A percentile compares a stretch with the other conserved stretches of the same genome.
These are phyloP conservation scores for Noctua janthina DNA, from an alignment of 2,888 invertebrate species.

Conservation along the genomic window DNA sequence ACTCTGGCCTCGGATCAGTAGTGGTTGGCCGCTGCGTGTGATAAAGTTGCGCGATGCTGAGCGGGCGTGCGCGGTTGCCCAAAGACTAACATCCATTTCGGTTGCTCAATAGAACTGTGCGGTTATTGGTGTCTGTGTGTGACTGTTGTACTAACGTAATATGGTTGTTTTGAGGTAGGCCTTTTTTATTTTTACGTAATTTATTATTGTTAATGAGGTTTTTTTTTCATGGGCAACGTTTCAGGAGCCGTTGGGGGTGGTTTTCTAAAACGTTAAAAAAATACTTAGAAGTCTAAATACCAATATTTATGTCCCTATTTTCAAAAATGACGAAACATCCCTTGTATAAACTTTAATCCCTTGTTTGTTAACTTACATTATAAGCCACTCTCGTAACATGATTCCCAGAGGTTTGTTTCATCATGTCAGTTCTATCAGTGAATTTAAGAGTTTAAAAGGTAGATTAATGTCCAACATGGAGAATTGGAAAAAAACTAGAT, in stretches of 20 bases:
- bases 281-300: no score
- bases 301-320: no score
- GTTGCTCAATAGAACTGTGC: constrained; percentile 14
- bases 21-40: constrained; percentile 13
- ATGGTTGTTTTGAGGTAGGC: constrained; percentile 17
- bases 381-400: not conserved
- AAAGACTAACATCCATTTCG: not conserved
- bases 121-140: constrained; percentile 12
- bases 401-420: not conserved
- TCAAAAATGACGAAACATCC: no score
- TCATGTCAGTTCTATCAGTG: not conserved
- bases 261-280: not conserved
- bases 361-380: not conserved
- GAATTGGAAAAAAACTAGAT: not conserved
- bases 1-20: constrained; percentile 22
- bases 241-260: not conserved
- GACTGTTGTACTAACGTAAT: not conserved
- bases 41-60: not conserved
- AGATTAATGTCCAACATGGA: not conserved
- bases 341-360: not conserved
- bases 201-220: not conserved
- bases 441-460: not conserved
- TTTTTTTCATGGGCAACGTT: not conserved
- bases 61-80: not conserved
- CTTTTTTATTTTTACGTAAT: not conserved